Base-by-base conservation (phyloP, 2,797 vertebrate species). In the Falco novaeseelandiae region DNA sequence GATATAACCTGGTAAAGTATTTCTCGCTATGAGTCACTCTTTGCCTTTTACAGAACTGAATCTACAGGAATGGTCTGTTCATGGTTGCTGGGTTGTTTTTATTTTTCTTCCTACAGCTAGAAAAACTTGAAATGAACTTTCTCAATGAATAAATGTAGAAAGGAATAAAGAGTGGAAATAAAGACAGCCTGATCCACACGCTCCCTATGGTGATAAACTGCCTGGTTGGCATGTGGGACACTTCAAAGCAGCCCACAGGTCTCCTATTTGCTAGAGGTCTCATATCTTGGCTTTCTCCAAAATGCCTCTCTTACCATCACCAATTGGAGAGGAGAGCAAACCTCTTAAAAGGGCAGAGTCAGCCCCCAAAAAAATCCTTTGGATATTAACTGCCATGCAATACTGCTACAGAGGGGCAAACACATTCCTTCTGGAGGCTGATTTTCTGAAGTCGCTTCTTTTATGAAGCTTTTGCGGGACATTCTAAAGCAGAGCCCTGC, bases 1-100 rank as follows among this genome's bases (percentile, higher is more conserved):
- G 17, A 73, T n/a, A n/a, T 91, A 93, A 97, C 95, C 97, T 67
- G 44, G 27, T 73, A 65, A 96, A 94, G 91, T 69, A 72, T 76
- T 95, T 96, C 74, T 89, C 17, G 4, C 73, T 91, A 7, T 89
- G 87, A 97, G 66, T 94, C 90, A 96, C 78, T 89, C 86, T 83
- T 93, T n/a, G 13, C 80, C 69, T 86, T 86, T 92, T 57, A 83
- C 77, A 32, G 87, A 91, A 72, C 63, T 87, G 49, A 93, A 90
- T 48, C 71, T 91, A 83, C 59, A 76, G 73, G 78, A 87, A 84
- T 84, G 54, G 65, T 65, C 70, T 69, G 23, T 55, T 88, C 83
- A 69, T 17, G 36, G 30, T 34, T 96, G 61, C 61, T 83, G 40
- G 20, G 20, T 61, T 57, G 23, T 48, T 67, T 61, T 42, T 27